Evolutionary conservation across 2,113 vertebrate genomes (phyloP), one percentile per base, ranked within the genome.

Genomic region (Lamprotornis superbus): DNA sequence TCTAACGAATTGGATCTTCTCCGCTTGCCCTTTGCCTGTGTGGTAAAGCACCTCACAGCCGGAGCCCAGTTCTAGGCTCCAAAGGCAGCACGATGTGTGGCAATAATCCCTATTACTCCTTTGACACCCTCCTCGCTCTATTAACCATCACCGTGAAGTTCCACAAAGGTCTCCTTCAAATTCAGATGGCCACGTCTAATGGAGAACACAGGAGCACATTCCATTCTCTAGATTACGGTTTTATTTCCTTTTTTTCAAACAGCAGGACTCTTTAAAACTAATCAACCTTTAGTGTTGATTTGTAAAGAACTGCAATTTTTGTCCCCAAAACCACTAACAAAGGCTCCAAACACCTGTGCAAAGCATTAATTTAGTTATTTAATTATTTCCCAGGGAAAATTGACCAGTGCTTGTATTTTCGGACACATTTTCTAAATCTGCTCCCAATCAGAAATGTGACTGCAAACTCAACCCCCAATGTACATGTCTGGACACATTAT

Each of bases 61-160:
- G 3, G 28, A 33, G 33, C 25, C 5, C n/a, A 5, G 12, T 13
- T 50, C 40, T 16, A 46, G 18, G 8, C 27, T 15, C 46, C 30
- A 23, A 25, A 40, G n/a, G 6, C 37, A 8, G 33, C 27, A 3
- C 7, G 1, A 28, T 7, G 21, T 24, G 4, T 30, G 49, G 37
- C 37, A 44, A 23, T 31, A 15, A 19, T 5, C 57, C 4, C 4
- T 5, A 12, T 31, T 28, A 4, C 18, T n/a, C 5, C 19, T 2
- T 0, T 4, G 15, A 18, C 24, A 1, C n/a, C 8, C 28, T 52
- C 11, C 40, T 40, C 5, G 1, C 31, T 3, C 50, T 11, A 2
- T 30, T 33, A 56, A 11, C 28, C 25, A 4, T 4, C 63, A 2
- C 28, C 25, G 0, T 21, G 44, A 27, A 21, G 2, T 27, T 30